Percentiles rank a stretch among this genome's conserved stretches.
Evolutionary conservation across 2,888 invertebrate species (phyloP).

Genomic region (Aproaerema taeniolella): DNA sequence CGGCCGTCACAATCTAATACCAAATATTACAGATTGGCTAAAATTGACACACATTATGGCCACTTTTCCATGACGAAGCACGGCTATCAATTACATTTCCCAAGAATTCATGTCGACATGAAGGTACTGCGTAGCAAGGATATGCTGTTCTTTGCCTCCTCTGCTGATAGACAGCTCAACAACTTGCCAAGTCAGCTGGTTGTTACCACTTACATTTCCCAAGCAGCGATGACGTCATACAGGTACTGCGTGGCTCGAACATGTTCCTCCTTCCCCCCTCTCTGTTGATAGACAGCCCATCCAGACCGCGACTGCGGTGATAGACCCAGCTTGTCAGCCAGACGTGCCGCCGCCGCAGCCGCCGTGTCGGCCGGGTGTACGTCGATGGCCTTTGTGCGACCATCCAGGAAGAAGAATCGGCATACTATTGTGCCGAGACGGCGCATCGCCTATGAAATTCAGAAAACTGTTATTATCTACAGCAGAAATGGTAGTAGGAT

Average conservation of each 20-base stretch:
- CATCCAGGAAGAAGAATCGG: slow-evolving; percentile 96
- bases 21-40: too few relatives aligned
- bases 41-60: too few relatives aligned
- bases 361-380: slow-evolving; percentile 97
- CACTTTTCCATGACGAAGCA: too few relatives aligned
- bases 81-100: too few relatives aligned
- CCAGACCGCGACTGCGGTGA: slow-evolving; percentile 85
- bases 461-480: too few relatives aligned
- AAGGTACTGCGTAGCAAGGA: too few relatives aligned
- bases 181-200: too few relatives aligned
- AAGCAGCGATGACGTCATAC: slow-evolving; percentile 95
- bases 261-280: slow-evolving; percentile 92
- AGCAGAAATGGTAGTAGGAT: too few relatives aligned
- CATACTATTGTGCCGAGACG: slow-evolving; percentile 94
- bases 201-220: slow-evolving; percentile 88
- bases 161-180: too few relatives aligned
- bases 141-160: too few relatives aligned
- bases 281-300: slow-evolving; percentile 96
- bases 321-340: slow-evolving; percentile 92
- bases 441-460: slow-evolving; percentile 86
- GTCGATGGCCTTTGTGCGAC: slow-evolving; percentile 95
- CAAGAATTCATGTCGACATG: too few relatives aligned
- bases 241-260: slow-evolving; percentile 94
- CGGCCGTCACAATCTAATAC: too few relatives aligned
- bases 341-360: slow-evolving; percentile 90